Base-by-base conservation (phyloP, 2,888 invertebrate species). In the Pseudoips prasinana region DNA sequence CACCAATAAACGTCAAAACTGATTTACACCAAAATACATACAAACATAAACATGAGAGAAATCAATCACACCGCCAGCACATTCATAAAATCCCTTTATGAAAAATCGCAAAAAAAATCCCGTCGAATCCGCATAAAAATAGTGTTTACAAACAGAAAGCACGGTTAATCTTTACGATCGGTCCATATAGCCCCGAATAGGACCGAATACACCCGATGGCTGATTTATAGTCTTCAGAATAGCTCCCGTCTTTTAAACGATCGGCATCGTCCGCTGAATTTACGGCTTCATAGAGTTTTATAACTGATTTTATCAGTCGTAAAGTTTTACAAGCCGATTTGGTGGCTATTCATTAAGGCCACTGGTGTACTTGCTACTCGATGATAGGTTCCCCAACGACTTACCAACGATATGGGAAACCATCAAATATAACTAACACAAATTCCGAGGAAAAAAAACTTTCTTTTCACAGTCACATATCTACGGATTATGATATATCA, bases 221-320 rank as follows among this genome's bases (percentile, higher is more conserved):
- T 83, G 84, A 86, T 85, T 85, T 84, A 86, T 81, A 53, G 64
- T 79, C 61, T 77, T 54, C 72, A 63, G 67, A 80, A 82, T 77
- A 70, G 82, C 82, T 78, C 72, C 80, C 73, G 83, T 83, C 82
- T 78, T 57, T 74, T 79, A 72, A 76, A 80, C 64, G 65, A 63
- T 57, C 54, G 51, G 29, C 51, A 64, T 68, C 70, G 68, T 64
- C 68, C 64, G 57, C 67, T 58, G 60, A 73, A 78, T 85, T 84
- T 85, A 84, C 78, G 73, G 65, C 74, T 74, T 69, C 73, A 79
- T 78, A 76, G 69, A 73, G 73, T 83, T 85, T 85, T 85, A 85
- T 82, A 83, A 83, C 84, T 81, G 84, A 84, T 85, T 85, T 84
- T 84, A 85, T 85, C 80, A 73, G 62, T 80, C 80, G 75, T 85